Conservation (phyloP, 2,113 vertebrate species). For the Rhinoptilus africanus region DNA sequence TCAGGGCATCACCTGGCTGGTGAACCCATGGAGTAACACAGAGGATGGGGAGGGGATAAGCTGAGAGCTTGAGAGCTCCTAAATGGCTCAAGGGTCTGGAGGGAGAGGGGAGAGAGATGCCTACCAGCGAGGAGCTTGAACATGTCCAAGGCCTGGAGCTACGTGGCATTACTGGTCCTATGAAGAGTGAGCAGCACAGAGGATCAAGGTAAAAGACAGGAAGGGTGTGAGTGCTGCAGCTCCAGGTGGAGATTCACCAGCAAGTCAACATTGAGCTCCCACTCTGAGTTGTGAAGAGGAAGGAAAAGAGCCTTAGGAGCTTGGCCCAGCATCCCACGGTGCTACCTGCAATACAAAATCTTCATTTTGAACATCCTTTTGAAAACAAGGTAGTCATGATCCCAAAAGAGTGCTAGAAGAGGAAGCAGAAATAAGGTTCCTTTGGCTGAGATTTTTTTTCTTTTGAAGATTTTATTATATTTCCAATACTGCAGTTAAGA, state of each 20-base stretch:
- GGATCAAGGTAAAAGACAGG: background rate
- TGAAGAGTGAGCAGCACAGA: background rate
- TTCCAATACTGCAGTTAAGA: background rate
- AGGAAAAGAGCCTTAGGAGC: background rate
- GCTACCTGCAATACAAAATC: background rate
- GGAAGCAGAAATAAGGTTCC: background rate
- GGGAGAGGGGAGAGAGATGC: background rate
- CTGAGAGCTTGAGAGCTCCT: background rate
- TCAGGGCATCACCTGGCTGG: background rate
- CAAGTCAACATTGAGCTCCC: background rate
- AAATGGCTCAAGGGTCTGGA: background rate
- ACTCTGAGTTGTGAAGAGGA: background rate
- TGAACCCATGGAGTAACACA: no score
- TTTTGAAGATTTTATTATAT: background rate
- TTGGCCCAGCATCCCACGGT: background rate
- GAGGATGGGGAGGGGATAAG: background rate
- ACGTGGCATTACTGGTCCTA: background rate
- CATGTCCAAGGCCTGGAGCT: background rate
- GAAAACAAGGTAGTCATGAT: background rate
- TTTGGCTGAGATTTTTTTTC: background rate
- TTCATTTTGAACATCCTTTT: background rate
- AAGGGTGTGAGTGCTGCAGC: background rate
- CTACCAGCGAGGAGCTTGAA: background rate
- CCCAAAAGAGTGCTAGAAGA: background rate
- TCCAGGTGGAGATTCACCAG: background rate